Evolutionary conservation across 1,140 invertebrate species (phyloP).

Genomic region (Drosophila paulistorum): DNA sequence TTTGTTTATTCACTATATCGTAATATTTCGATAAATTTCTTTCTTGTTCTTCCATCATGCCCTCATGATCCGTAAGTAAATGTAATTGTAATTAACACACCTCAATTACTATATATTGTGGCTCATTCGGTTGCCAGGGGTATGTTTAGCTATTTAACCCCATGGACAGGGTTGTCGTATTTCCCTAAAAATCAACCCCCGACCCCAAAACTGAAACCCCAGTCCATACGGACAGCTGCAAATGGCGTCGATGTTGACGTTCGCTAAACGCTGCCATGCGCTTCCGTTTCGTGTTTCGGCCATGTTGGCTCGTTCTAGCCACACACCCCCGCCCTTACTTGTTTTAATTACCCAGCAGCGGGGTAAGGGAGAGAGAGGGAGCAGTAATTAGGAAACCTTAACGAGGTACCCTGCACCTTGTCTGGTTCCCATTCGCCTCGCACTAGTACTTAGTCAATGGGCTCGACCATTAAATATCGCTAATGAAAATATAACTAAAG

Average conservation of each 20-base stretch:
- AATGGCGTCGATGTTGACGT: constrained; percentile 66
- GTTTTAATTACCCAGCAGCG: constrained; percentile 54
- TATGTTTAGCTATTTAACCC: constrained; percentile 27
- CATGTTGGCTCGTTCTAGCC: constrained; percentile 55
- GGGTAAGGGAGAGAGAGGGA: constrained; percentile 3
- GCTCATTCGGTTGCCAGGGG: constrained; percentile 49
- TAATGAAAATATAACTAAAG: constrained; percentile 66
- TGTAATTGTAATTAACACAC: constrained; percentile 17
- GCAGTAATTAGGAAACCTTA: constrained; percentile 58
- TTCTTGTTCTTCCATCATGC: background rate
- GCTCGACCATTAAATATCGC: constrained; percentile 40
- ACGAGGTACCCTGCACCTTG: constrained; percentile 36
- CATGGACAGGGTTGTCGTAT: constrained; percentile 11
- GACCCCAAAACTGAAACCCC: background rate
- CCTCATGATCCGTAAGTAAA: background rate
- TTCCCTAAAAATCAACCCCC: constrained; percentile 33
- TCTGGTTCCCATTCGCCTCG: constrained; percentile 39
- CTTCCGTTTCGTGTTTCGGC: constrained; percentile 69
- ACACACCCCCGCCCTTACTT: constrained; percentile 1
- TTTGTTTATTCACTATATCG: too few species aligned
- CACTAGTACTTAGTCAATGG: background rate
- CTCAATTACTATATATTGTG: constrained; percentile 21
- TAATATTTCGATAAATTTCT: background rate
- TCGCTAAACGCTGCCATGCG: constrained; percentile 74
- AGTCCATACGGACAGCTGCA: constrained; percentile 27